These are phyloP conservation scores for cat (Felis catus) DNA, from an alignment of 2,113 vertebrate species.

Conservation along the genomic window DNA sequence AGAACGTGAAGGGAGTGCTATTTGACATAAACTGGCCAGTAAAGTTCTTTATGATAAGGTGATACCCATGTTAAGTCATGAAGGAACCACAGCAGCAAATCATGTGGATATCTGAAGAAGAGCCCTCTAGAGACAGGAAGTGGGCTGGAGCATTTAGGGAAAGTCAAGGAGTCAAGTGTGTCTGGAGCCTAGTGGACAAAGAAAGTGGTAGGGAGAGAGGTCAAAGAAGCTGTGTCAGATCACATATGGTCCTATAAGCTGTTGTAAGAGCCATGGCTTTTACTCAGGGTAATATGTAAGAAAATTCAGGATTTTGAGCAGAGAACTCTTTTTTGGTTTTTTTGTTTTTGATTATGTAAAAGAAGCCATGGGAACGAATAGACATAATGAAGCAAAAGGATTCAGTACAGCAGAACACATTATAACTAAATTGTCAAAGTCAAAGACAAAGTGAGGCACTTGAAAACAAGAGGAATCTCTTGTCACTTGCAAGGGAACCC, in stretches of 20 bases:
- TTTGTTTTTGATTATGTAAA: background rate
- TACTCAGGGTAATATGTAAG: background rate
- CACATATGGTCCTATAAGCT: background rate
- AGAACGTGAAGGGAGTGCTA: background rate
- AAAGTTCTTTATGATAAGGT: background rate
- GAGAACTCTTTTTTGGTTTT: background rate
- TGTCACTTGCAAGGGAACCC: background rate
- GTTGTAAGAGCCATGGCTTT: background rate
- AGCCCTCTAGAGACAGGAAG: background rate
- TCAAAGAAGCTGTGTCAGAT: background rate
- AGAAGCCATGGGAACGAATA: background rate
- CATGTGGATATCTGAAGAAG: background rate
- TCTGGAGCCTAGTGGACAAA: background rate
- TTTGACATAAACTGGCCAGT: background rate
- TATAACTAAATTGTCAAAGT: background rate
- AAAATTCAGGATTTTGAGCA: background rate
- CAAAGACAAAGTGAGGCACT: background rate
- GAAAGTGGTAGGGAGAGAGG: background rate
- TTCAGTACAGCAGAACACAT: background rate
- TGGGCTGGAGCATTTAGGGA: background rate
- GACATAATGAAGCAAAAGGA: no score
- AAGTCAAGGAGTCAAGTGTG: background rate
- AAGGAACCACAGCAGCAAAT: background rate
- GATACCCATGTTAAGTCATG: background rate
- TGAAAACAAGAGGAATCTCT: background rate